Conservation (phyloP, 2,888 invertebrate species). For the Ochropleura leucogaster region DNA sequence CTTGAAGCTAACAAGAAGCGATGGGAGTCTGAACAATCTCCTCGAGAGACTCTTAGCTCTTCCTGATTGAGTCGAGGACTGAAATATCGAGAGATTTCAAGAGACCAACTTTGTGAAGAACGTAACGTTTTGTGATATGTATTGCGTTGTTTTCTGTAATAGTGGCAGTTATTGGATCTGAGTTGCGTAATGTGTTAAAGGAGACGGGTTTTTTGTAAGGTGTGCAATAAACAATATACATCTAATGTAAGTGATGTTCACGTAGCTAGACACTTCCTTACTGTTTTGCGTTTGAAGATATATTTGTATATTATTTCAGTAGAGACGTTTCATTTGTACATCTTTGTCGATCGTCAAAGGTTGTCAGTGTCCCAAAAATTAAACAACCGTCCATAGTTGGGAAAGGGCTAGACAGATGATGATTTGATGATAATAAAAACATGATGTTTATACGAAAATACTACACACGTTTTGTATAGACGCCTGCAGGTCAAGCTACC, state of each 20-base stretch:
- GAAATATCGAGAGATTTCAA: conserved; percentile 68
- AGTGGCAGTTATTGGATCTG: conserved; percentile 12
- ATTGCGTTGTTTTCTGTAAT: conserved; percentile 1
- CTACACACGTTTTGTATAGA: not conserved
- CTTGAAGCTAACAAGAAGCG: conserved; percentile 71
- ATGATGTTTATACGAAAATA: not conserved
- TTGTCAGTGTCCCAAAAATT: too few relatives aligned
- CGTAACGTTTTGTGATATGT: conserved; percentile 36
- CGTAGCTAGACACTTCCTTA: not conserved
- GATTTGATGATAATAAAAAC: too few relatives aligned
- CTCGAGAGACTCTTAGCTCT: conserved; percentile 64
- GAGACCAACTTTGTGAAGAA: conserved; percentile 54
- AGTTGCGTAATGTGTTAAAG: not conserved
- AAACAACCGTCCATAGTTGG: too few relatives aligned
- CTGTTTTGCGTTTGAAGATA: not conserved
- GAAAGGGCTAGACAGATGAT: too few relatives aligned
- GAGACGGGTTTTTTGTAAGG: not conserved
- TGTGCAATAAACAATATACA: not conserved
- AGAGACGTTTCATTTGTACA: not conserved
- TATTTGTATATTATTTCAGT: not conserved
- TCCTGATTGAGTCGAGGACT: conserved; percentile 70
- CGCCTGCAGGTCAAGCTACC: too few relatives aligned
- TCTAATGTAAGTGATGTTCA: not conserved
- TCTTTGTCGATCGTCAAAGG: too few relatives aligned
- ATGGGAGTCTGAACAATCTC: conserved; percentile 71